These are phyloP conservation scores for Australoheros scitulus DNA, from an alignment of 2,113 vertebrate genomes.

Conservation along the genomic window DNA sequence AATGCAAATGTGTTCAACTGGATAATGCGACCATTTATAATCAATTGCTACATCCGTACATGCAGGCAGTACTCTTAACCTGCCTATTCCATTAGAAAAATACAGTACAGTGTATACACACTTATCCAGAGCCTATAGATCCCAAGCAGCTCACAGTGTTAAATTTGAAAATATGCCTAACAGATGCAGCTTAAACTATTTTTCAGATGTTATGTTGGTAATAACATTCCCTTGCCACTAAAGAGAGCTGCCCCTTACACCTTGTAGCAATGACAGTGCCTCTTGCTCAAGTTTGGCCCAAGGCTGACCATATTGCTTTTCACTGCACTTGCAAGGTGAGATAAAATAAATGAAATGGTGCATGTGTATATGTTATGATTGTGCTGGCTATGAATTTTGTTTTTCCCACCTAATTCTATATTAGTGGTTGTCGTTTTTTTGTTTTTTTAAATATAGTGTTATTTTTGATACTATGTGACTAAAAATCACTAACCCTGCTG, in stretches of 20 bases:
- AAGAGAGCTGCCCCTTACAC: not conserved
- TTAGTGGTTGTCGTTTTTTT: too few species aligned
- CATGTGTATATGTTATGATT: not conserved
- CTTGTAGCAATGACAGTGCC: not conserved
- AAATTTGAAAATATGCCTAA: not conserved
- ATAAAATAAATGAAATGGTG: too few species aligned
- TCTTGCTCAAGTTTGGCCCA: not conserved
- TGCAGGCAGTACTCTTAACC: not conserved
- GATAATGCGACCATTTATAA: slow-evolving; percentile 29
- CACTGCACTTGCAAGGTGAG: not conserved
- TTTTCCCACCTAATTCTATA: not conserved
- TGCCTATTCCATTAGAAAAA: not conserved
- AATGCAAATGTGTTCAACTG: slow-evolving; percentile 45
- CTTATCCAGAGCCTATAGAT: not conserved
- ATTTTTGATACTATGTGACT: not conserved
- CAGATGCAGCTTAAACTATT: accelerated
- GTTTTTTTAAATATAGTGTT: too few species aligned
- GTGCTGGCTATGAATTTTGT: not conserved
- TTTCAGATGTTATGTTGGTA: not conserved
- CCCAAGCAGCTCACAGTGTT: not conserved
- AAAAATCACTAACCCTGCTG: not conserved
- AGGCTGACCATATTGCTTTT: not conserved
- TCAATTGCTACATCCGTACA: slow-evolving; percentile 17
- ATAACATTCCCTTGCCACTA: not conserved
- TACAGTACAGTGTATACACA: not conserved